phyloP scores from a whole-genome alignment of 2,113 vertebrate genomes.

The Gopherus evgoodei region DNA sequence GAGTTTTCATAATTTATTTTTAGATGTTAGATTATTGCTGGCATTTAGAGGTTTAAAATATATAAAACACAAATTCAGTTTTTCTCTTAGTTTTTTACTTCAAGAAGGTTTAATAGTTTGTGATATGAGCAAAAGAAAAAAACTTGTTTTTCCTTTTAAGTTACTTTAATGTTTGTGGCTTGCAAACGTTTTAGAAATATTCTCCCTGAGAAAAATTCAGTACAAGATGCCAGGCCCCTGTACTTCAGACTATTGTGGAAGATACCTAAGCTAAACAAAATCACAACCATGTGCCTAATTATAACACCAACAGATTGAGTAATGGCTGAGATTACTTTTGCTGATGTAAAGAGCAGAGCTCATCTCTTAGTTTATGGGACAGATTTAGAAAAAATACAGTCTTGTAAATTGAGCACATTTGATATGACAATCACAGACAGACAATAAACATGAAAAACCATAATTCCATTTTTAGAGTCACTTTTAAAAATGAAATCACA shows the following conservation, averaged over 20 bases:
- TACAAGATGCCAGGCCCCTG: neutral
- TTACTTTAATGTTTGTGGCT: neutral
- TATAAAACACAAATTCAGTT: neutral
- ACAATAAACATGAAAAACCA: neutral
- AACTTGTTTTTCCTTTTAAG: neutral
- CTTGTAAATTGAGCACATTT: neutral
- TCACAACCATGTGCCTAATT: neutral
- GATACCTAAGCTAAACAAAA: neutral
- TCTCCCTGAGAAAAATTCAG: neutral
- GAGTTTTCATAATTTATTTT: conserved; percentile 1
- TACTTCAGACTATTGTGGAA: neutral
- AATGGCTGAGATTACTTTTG: neutral
- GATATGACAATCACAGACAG: neutral
- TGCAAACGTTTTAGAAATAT: neutral
- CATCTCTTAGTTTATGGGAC: neutral
- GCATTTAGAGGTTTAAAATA: neutral
- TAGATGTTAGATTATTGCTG: neutral
- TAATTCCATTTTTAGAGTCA: neutral
- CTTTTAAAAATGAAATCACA: neutral
- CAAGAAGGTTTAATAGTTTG: neutral
- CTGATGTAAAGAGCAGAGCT: neutral
- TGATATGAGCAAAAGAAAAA: neutral
- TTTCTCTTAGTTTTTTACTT: neutral
- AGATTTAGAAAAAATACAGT: neutral
- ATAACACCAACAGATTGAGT: neutral